A percentile compares a stretch with the other conserved stretches of the same genome.
phyloP scores from a whole-genome alignment of 2,797 vertebrate species.

The Microctenopoma steveboyesi region DNA sequence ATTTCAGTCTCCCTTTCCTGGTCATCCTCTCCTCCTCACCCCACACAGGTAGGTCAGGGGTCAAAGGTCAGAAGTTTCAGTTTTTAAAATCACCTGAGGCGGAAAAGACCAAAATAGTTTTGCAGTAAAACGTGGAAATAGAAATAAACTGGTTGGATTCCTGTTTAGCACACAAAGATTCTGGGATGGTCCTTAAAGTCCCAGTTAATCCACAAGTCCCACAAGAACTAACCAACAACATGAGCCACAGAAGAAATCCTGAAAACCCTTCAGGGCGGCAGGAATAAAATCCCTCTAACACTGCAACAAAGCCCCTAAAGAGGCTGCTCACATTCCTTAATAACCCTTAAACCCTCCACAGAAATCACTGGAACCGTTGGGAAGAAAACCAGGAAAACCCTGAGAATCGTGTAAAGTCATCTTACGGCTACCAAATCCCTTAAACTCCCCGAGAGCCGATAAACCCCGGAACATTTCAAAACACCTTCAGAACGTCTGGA shows the following conservation, averaged over 20 bases:
- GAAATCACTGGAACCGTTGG: no score
- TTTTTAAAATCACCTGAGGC: not conserved
- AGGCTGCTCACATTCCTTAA: not conserved
- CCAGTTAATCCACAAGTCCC: no score
- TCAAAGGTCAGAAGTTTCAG: not conserved
- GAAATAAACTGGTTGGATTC: no score
- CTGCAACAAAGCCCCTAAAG: not conserved
- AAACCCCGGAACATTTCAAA: not conserved
- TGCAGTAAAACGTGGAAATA: not conserved
- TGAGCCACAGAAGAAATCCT: no score
- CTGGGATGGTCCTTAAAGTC: not conserved
- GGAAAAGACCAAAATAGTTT: no score
- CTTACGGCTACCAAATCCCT: not conserved
- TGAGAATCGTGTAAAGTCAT: no score
- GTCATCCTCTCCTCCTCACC: no score
- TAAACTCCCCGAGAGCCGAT: not conserved
- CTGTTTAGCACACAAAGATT: not conserved
- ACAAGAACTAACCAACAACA: no score
- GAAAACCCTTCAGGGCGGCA: no score
- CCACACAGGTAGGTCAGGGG: constrained; percentile 5
- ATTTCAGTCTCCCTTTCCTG: not conserved
- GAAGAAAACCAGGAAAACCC: not conserved
- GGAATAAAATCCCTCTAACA: not conserved
- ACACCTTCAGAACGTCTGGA: no score
- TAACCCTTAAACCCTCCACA: not conserved